These are phyloP conservation scores for Hemistola chrysoprasaria DNA, from an alignment of 2,888 invertebrate genomes.

Conservation along the genomic window DNA sequence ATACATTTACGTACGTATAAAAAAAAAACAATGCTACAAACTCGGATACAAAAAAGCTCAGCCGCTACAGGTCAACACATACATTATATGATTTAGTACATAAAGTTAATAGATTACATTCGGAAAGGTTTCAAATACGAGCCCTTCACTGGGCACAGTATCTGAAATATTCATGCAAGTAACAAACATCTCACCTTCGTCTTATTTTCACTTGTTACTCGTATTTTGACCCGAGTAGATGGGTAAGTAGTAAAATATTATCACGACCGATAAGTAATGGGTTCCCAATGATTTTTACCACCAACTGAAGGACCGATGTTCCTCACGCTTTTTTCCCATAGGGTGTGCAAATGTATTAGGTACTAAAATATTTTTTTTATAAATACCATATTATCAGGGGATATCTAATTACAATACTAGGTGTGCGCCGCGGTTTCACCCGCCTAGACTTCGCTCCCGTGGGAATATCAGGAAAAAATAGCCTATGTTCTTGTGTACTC, in stretches of 20 bases:
- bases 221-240: background rate
- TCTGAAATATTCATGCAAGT: slow-evolving; percentile 39
- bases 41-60: slow-evolving; percentile 7
- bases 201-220: slow-evolving; percentile 23
- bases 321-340: too few relatives aligned
- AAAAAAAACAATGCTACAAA: too few relatives aligned
- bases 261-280: slow-evolving; percentile 18
- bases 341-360: too few relatives aligned
- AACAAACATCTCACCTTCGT: slow-evolving; percentile 27
- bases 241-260: slow-evolving; percentile 17
- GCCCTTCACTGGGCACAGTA: slow-evolving; percentile 28
- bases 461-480: too few relatives aligned
- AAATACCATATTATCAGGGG: too few relatives aligned
- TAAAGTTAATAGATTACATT: slow-evolving; percentile 37
- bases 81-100: slow-evolving; percentile 14
- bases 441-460: too few relatives aligned
- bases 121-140: slow-evolving; percentile 33
- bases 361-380: too few relatives aligned
- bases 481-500: too few relatives aligned
- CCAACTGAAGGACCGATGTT: too few relatives aligned
- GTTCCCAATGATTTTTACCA: slow-evolving; percentile 25
- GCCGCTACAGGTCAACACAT: slow-evolving; percentile 4
- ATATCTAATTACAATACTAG: too few relatives aligned
- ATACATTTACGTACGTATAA: too few relatives aligned
- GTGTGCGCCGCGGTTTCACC: too few relatives aligned